Conservation (phyloP, 2,113 vertebrate genomes). For the Cepphus grylle region DNA sequence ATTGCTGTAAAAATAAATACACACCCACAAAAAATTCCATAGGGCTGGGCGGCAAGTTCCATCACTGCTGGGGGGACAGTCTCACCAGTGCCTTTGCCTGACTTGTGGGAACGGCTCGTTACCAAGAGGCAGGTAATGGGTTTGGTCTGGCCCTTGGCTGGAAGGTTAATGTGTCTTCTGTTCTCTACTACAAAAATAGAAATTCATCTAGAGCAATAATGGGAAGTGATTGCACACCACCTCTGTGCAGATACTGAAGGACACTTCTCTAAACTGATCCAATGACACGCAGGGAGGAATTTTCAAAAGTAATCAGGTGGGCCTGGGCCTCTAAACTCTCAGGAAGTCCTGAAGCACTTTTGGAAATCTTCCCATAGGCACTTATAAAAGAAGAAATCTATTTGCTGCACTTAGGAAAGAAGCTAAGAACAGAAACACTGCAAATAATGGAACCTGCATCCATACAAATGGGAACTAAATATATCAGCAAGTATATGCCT, state of each 20-base stretch:
- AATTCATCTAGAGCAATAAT: not conserved
- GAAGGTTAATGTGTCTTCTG: not conserved
- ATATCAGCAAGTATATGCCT: not conserved
- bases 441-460: not conserved
- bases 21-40: not conserved
- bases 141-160: not conserved
- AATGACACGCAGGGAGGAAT: not conserved
- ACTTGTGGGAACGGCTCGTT: not conserved
- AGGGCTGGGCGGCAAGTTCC: not conserved
- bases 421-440: not conserved
- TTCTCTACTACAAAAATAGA: not conserved
- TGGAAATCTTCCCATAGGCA: slow-evolving; percentile 12
- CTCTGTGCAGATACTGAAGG: not conserved
- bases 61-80: not conserved
- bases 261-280: not conserved
- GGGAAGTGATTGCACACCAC: not conserved
- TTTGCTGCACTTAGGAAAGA: not conserved
- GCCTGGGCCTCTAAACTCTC: not conserved
- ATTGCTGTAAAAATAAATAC: not conserved
- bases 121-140: not conserved
- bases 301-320: not conserved
- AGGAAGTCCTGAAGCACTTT: not conserved
- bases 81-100: not conserved
- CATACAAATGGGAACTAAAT: not conserved
- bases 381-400: not conserved